phyloP scores from a whole-genome alignment of 2,888 invertebrate species.

The Lithophane leautieri region DNA sequence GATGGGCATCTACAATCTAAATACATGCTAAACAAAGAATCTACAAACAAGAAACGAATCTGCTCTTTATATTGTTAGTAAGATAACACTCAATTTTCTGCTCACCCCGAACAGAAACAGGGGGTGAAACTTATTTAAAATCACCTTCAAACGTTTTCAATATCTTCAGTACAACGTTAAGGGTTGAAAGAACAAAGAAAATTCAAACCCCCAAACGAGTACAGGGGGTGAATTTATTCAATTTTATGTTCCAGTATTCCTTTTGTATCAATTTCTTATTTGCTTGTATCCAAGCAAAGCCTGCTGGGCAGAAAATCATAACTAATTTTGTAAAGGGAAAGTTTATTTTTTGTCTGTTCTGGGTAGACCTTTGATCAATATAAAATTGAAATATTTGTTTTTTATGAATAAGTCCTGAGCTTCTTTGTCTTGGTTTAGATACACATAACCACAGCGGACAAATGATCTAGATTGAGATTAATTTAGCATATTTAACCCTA shows the following conservation, averaged over 20 bases:
- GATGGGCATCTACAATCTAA: neutral
- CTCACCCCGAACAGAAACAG: constrained; percentile 7
- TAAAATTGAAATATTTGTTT: constrained; percentile 30
- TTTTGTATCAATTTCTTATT: constrained; percentile 64
- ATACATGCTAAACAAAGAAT: neutral
- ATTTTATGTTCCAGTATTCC: constrained; percentile 62
- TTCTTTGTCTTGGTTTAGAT: neutral
- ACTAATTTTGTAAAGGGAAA: constrained; percentile 48
- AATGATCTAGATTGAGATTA: neutral
- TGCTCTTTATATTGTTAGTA: constrained; percentile 20
- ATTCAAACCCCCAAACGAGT: constrained; percentile 49
- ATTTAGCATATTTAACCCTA: neutral
- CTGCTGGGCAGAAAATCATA: constrained; percentile 55
- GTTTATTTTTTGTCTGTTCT: constrained; percentile 16
- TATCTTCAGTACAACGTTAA: constrained; percentile 46
- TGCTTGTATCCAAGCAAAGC: constrained; percentile 43
- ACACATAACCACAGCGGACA: neutral
- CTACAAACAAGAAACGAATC: constrained; percentile 9
- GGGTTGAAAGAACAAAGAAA: constrained; percentile 63
- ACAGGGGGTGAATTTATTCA: constrained; percentile 63
- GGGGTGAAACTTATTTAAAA: constrained; percentile 58
- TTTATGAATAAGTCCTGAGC: neutral
- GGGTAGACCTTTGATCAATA: constrained; percentile 13
- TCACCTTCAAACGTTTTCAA: constrained; percentile 59
- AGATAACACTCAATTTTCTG: constrained; percentile 38